These are phyloP conservation scores for Cavia aperea DNA, from an alignment of 2,113 vertebrate genomes.

Conservation along the genomic window DNA sequence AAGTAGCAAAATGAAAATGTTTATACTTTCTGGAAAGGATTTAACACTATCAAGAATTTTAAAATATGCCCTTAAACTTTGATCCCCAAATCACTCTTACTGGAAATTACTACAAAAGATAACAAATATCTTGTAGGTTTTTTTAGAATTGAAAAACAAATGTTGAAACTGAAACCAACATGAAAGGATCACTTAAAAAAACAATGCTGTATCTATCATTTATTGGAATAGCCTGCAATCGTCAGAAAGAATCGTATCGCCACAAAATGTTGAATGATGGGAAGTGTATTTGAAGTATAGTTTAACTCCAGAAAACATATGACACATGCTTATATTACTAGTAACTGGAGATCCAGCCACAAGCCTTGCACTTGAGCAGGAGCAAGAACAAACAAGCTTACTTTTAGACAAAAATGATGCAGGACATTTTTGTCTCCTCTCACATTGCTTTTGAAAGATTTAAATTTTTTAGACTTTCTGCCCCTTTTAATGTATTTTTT, in stretches of 20 bases:
- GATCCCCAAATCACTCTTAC: background rate
- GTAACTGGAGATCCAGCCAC: background rate
- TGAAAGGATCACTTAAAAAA: background rate
- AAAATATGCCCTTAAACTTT: constrained; percentile 8
- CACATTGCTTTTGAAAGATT: background rate
- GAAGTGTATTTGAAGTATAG: background rate
- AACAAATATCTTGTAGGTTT: background rate
- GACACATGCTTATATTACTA: background rate
- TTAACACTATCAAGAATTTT: constrained; percentile 9
- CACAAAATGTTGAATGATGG: background rate
- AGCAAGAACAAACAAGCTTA: background rate
- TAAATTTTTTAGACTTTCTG: background rate
- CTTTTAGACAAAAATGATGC: background rate
- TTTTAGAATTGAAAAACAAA: background rate
- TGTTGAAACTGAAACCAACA: background rate
- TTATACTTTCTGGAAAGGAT: background rate
- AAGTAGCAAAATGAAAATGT: background rate
- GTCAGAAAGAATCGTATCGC: background rate
- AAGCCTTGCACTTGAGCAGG: background rate
- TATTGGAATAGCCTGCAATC: background rate
- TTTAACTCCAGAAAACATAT: background rate
- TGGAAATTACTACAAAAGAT: background rate
- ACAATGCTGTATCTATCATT: background rate
- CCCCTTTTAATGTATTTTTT: background rate
- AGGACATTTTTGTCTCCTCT: background rate